Base-by-base conservation (phyloP, 2,113 vertebrate genomes). In the Tachycineta bicolor region DNA sequence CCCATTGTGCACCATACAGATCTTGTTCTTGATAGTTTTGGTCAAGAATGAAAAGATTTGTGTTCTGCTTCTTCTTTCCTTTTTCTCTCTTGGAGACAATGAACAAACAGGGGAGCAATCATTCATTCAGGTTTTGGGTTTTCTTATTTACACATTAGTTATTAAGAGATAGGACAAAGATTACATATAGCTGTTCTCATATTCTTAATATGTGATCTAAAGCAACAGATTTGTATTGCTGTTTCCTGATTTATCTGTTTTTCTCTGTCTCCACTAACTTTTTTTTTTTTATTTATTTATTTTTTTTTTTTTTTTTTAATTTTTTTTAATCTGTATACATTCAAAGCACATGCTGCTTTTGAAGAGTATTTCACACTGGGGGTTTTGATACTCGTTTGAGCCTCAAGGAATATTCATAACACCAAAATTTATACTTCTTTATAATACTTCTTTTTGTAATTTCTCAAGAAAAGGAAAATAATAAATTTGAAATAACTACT, bases 61-160 rank as follows among this genome's bases (percentile, higher is more conserved):
- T 3, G 8, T 53, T 71, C 21, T 79, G 6, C 31, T 78, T 11
- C 37, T 59, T 26, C 11, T 15, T 78, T 83, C 16, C 2, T 3
- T 47, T 56, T 53, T 29, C 12, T 49, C 2, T 74, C 0, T 5
- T 33, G 29, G 11, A 73, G n/a, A 10, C 9, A 68, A 53, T 67
- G 44, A 74, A 5, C 13, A 4, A 29, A 59, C 2, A 50, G 17
- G 7, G 11, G 24, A 33, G 17, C 19, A 75, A 24, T 47, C n/a
- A 34, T 13, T 47, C n/a, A 34, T 13, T 50, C 23, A 15, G 5
- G 8, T 7, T 29, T 37, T 3, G 23, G 0, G 1, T 4, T 17
- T 22, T 53, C 26, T 37, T 15, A 11, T 52, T 37, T 14, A 41
- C 53, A 11, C 8, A 8, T 47, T 26, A 12, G 5, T 49, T 43